phyloP scores from a whole-genome alignment of 92 coral and sea anemone genomes.

The Epizoanthus stellaris region DNA sequence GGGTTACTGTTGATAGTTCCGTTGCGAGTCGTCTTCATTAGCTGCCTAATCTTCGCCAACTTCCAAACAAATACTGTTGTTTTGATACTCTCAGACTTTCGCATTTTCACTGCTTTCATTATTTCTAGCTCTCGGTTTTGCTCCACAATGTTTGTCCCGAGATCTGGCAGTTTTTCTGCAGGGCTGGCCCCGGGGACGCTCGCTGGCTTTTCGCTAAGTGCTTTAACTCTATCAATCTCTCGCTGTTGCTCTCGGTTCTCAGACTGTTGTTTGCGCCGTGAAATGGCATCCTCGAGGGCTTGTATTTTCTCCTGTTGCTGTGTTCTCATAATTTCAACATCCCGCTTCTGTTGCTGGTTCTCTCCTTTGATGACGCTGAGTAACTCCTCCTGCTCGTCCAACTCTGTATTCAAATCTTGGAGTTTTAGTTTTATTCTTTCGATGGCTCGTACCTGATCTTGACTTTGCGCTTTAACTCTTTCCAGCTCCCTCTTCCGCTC shows the following conservation, averaged over 20 bases:
- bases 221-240: not conserved
- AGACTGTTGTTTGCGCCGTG: not conserved
- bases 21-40: slow-evolving; percentile 1
- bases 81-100: not conserved
- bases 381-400: slow-evolving; percentile 21
- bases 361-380: slow-evolving; percentile 1
- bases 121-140: not conserved
- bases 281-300: slow-evolving; percentile 13
- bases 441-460: not conserved
- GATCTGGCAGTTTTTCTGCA: not conserved
- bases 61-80: slow-evolving; percentile 29
- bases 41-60: slow-evolving; percentile 12
- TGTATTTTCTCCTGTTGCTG: slow-evolving; percentile 7
- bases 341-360: slow-evolving; percentile 8
- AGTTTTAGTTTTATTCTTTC: not conserved
- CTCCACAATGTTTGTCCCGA: not conserved
- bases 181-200: too few species aligned
- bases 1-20: slow-evolving; percentile 87
- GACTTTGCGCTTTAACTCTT: not conserved
- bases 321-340: slow-evolving; percentile 2
- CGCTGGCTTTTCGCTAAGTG: too few species aligned
- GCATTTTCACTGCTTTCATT: not conserved
- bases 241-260: not conserved
- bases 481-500: slow-evolving; percentile 2
- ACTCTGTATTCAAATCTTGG: slow-evolving; percentile 6